Evolutionary conservation across 1,140 invertebrate genomes (phyloP), one percentile per base, ranked within the genome.

Genomic region (Halesus radiatus): DNA sequence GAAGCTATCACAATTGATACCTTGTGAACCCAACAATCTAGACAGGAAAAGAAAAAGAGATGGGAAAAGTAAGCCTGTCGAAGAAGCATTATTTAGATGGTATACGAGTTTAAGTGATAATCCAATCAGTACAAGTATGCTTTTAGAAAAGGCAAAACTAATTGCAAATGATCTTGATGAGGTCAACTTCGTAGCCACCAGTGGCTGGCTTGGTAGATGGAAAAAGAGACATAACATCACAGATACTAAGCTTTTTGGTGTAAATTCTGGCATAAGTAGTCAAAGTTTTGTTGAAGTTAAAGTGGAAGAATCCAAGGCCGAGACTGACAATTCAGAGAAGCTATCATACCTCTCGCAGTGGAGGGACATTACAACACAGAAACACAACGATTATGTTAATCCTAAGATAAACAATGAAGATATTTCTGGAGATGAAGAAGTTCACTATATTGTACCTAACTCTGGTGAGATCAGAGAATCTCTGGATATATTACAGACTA

Each of bases 141-240:
- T 60, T 10, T 23, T 20, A 22, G 18, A 60, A 60, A 60, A 60
- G 56, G 56, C 56, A 2, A 60, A 60, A 60, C 18, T 22, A 60
- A 23, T 60, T 20, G 56, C 56, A 60, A 20, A 60, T 20, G 56
- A 60, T 22, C 56, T 60, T 23, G 56, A 23, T 4, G 56, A 60
- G 23, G 23, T 7, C 23, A 16, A 60, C 6, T 60, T 60, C 23
- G 23, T 60, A 8, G 18, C 56, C 15, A 60, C 56, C 18, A 23
- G 23, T 60, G 56, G 56, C 56, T 60, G 56, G 56, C 56, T 60
- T 7, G 23, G 56, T 60, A 60, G 56, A 23, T 60, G 56, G 56
- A 60, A 22, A 3, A 60, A 60, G 23, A 60, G 56, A 20, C 56
- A 60, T 18, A 60, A 60, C 23, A 23, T 60, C 20, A 20, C 23